Percentiles rank a stretch among this genome's conserved stretches.
These are phyloP conservation scores for Eudyptes chrysolophus DNA, from an alignment of 2,113 vertebrate genomes.

Conservation along the genomic window DNA sequence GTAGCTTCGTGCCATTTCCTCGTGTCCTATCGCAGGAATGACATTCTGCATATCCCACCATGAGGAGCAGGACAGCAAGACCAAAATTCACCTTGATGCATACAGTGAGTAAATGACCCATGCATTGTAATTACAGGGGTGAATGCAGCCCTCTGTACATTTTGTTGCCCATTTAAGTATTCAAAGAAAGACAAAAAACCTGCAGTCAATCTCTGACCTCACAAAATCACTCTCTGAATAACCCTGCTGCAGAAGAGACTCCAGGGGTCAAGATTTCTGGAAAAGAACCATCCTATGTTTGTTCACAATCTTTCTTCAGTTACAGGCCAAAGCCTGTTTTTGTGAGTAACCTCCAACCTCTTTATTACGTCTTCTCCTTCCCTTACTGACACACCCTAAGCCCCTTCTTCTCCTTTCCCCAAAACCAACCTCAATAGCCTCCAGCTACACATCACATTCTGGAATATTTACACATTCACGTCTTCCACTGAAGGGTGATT, in stretches of 20 bases:
- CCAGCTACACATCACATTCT: background rate
- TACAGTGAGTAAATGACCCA: background rate
- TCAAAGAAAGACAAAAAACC: background rate
- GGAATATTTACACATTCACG: background rate
- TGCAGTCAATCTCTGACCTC: background rate
- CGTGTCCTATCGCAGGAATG: fast-evolving
- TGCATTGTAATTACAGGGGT: background rate
- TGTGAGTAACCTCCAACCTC: background rate
- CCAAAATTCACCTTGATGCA: background rate
- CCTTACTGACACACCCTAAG: background rate
- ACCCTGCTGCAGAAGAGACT: background rate
- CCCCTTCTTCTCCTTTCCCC: background rate
- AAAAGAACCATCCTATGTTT: background rate
- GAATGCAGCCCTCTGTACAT: background rate
- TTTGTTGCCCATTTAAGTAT: background rate
- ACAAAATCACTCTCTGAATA: background rate
- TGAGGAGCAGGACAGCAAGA: background rate
- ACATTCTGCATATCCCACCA: fast-evolving
- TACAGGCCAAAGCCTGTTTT: background rate
- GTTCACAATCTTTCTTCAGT: background rate
- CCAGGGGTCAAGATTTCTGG: background rate
- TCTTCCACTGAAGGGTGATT: background rate
- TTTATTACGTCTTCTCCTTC: background rate
- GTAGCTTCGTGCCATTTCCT: background rate
- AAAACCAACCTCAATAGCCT: background rate